Base-by-base conservation (phyloP, 2,888 invertebrate species). In the Bhutanitis thaidina region DNA sequence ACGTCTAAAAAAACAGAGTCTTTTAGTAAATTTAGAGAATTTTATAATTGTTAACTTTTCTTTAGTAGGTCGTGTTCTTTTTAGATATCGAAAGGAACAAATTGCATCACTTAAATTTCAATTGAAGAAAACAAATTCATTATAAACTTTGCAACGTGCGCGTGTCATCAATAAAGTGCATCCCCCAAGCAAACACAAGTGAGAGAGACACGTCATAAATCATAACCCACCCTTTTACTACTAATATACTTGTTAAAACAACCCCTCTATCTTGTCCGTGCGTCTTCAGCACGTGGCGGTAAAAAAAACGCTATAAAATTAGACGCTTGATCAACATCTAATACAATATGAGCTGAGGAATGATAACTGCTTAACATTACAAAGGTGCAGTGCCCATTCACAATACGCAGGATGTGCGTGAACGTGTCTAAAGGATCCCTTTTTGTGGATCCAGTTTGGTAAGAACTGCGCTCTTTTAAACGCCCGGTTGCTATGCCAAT, bases 201-300 rank as follows among this genome's bases (percentile, higher is more conserved):
- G 88, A 71, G 75, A 77, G 71, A 84, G 88, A 87, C 88, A 80
- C 75, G 70, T 76, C 75, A 88, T 89, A 86, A 86, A 88, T 89
- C 89, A 89, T 83, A 72, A 69, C 67, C 60, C 74, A 76, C 88
- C 86, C 88, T 67, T 83, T 83, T 77, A 80, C 76, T 67, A 69
- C 79, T 88, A 88, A 88, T 88, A 86, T 80, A 85, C 76, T 84
- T 87, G 88, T 89, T 87, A 84, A 82, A 87, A 87, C 86, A 87
- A 84, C 88, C 88, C 80, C 77, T 20, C 20, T 88, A 80, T 87
- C 89, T 88, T 77, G 81, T 85, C 83, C 62, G 67, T 69, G 62
- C 64, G 67, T 74, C 80, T 73, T 77, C 67, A 61, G 69, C 77
- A 76, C 78, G 77, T 77, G 77, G 34, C 78, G 48, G 20, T 39